Base-by-base conservation (phyloP, 2,113 vertebrate species). In the Gymnocephalus cernua region DNA sequence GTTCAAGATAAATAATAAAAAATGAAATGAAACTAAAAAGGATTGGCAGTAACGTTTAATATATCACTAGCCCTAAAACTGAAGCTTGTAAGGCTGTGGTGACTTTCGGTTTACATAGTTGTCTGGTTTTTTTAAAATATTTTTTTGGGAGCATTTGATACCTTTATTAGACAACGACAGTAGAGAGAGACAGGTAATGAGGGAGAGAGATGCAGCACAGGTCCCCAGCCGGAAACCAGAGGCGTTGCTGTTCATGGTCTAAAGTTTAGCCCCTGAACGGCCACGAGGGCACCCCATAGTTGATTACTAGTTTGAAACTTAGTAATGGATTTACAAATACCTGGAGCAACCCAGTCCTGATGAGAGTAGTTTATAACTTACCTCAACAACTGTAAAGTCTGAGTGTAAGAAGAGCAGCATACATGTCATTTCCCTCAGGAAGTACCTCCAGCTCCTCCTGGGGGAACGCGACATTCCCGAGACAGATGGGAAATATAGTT, bases 401-500 rank as follows among this genome's bases (percentile, higher is more conserved):
- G 19, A 21, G 47, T 35, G 18, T 9, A 53, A 51, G 19, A 6
- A 68, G 9, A 50, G 44, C 27, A 50, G 18, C 56, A 12, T 11
- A 70, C 23, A 44, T 44, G 51, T n/a, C 1, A 50, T 13, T 59
- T 38, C 21, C 25, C 58, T 79, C 27, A 16, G 19, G 35, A 64
- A 56, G 50, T 23, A 71, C 35, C 23, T 48, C 25, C 23, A 71
- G 14, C 38, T 48, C 8, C 38, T 64, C 18, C 1, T 35, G 14
- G 27, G 16, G 21, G 77, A n/a, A 23, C 4, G 19, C 25, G n/a
- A 9, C 57, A 29, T 62, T 63, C 58, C 57, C 23, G 10, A 29
- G 25, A 41, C 57, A 64, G 67, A 71, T 64, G 77, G 66, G 50
- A 72, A 63, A 54, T 56, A 41, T 35, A 63, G 67, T 65, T 48